phyloP scores from a whole-genome alignment of 92 coral and sea anemone genomes.

The Muricea muricata region DNA sequence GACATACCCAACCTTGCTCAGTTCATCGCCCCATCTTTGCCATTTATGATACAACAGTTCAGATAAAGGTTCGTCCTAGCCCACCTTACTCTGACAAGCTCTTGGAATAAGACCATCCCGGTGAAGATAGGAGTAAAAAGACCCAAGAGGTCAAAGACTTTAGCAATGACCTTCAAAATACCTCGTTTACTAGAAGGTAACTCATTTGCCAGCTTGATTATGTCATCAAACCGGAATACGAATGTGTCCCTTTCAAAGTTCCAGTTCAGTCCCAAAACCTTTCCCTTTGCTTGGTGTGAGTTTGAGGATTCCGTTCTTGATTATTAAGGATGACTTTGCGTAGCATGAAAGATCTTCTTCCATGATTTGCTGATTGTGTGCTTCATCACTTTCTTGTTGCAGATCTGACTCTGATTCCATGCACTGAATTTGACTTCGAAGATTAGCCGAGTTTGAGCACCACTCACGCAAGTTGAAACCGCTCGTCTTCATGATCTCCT shows the following conservation, averaged over 20 bases:
- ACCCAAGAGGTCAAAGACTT: slow-evolving; percentile 68
- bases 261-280: slow-evolving; percentile 65
- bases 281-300: slow-evolving; percentile 22
- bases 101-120: slow-evolving; percentile 54
- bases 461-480: slow-evolving; percentile 55
- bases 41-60: slow-evolving; percentile 38
- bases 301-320: slow-evolving; percentile 24
- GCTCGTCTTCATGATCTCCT: slow-evolving; percentile 43
- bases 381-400: not conserved
- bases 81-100: slow-evolving; percentile 24
- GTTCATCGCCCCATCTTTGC: slow-evolving; percentile 42
- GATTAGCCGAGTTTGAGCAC: slow-evolving; percentile 29
- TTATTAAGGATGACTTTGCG: slow-evolving; percentile 48
- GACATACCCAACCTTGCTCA: slow-evolving; percentile 15
- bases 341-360: slow-evolving; percentile 56
- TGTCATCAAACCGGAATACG: slow-evolving; percentile 42
- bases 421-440: slow-evolving; percentile 14
- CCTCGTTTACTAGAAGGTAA: slow-evolving; percentile 47
- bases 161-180: slow-evolving; percentile 62
- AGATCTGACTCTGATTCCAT: not conserved
- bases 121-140: slow-evolving; percentile 58
- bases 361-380: slow-evolving; percentile 2
- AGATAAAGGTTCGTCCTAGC: slow-evolving; percentile 40
- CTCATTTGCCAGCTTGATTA: slow-evolving; percentile 21
- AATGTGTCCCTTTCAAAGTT: slow-evolving; percentile 56